Evolutionary conservation across 2,888 invertebrate species (phyloP), one percentile per base, ranked within the genome.

Genomic region (Brachyptera risi): DNA sequence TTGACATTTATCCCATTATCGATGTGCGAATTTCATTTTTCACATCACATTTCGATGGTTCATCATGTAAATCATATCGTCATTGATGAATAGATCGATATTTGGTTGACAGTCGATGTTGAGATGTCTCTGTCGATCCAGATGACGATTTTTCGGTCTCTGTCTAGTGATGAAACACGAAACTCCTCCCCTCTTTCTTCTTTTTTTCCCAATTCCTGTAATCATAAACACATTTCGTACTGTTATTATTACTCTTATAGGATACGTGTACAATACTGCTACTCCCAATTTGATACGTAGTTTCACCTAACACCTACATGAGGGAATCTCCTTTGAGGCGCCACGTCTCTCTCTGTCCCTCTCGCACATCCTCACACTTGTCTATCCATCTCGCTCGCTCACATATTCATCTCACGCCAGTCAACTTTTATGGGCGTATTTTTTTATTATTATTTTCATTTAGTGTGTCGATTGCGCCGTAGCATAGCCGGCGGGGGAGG

Each of bases 341-440:
- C 31, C 31, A 26, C 38, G 38, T 40, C 50, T n/a, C 1, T 40
- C 49, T 50, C 23, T 40, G 23, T 50, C 23, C 37, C 58, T 40
- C 59, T 59, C 51, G 38, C 50, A 42, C 47, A 24, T 47, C 47
- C 24, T n/a, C 15, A 21, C 50, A 19, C 24, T 17, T 5, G 50
- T n/a, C 40, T 40, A 56, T 42, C 42, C 23, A 35, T 19, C 56
- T 42, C 40, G 4, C 11, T 42, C 23, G 38, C 23, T 59, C 27
- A 17, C 58, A 49, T 24, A 26, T 51, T 49, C 59, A 40, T 23
- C 59, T 50, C 24, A 47, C 27, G 44, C 35, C 24, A 60, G 56
- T 59, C 60, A 40, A 56, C 60, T 56, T 60, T 60, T 56, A 56
- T 60, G 56, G 60, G 44, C 56, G 42, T 60, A 56, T 60, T 60